phyloP scores from a whole-genome alignment of 2,888 invertebrate genomes.

The Sinohyriopsis cumingii region DNA sequence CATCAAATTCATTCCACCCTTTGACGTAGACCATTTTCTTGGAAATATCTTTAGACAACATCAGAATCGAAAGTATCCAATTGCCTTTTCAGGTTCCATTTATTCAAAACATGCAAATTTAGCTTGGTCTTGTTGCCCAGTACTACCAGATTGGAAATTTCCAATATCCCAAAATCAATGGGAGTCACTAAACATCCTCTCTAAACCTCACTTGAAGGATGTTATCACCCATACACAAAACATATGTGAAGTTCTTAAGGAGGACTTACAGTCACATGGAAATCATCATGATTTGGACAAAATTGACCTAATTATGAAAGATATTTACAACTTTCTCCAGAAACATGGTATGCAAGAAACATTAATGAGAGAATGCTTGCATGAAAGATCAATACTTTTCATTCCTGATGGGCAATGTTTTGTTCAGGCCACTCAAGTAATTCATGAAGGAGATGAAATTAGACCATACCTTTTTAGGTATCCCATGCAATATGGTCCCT shows the following conservation, averaged over 20 bases:
- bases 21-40: not conserved
- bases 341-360: too few relatives aligned
- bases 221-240: slow-evolving; percentile 16
- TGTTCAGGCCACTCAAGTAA: not conserved
- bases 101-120: too few relatives aligned
- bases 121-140: too few relatives aligned
- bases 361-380: not conserved
- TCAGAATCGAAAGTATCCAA: too few relatives aligned
- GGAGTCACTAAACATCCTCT: slow-evolving; percentile 1
- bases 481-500: slow-evolving; percentile 8
- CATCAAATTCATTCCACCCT: slow-evolving; percentile 15
- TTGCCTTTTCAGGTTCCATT: too few relatives aligned
- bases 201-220: slow-evolving; percentile 3
- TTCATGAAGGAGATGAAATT: slow-evolving; percentile 7
- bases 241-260: slow-evolving; percentile 8
- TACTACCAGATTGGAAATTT: too few relatives aligned
- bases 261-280: not conserved
- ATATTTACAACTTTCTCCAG: slow-evolving; percentile 1
- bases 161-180: too few relatives aligned
- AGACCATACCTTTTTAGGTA: slow-evolving; percentile 9
- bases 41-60: slow-evolving; percentile 1
- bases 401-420: slow-evolving; percentile 7
- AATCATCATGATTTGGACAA: not conserved
- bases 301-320: slow-evolving; percentile 1
- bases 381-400: slow-evolving; percentile 11